phyloP scores from a whole-genome alignment of 2,888 invertebrate genomes.

The Imbricaverruca yamaguchii region DNA sequence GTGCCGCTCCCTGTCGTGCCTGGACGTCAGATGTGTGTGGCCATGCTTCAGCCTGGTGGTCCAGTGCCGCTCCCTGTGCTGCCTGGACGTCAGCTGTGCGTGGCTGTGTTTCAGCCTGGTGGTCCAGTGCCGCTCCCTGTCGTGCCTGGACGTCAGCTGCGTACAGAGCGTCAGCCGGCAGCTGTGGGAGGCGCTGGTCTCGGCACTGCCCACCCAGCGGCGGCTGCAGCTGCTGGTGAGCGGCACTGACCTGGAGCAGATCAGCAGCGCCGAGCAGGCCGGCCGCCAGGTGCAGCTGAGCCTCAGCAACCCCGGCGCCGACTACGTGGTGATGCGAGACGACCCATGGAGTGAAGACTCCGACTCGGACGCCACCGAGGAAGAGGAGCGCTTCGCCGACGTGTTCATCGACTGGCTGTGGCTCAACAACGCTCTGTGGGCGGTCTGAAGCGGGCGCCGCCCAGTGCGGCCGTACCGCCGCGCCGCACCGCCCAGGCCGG shows the following conservation, averaged over 20 bases:
- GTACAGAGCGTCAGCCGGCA: neutral
- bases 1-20: neutral
- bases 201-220: neutral
- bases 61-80: neutral
- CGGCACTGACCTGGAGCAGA: constrained; percentile 12
- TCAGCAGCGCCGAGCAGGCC: neutral
- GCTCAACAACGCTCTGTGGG: constrained; percentile 13
- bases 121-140: neutral
- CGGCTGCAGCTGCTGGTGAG: neutral
- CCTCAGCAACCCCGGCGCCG: neutral
- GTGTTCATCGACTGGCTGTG: constrained; percentile 20
- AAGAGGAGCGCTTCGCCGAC: constrained; percentile 2
- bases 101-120: neutral
- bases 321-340: constrained; percentile 2
- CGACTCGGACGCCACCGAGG: neutral
- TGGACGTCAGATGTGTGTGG: neutral
- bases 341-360: neutral
- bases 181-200: neutral
- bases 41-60: neutral
- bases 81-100: neutral
- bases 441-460: neutral
- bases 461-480: no score
- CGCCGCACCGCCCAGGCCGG: no score
- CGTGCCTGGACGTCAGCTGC: neutral
- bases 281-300: neutral